These are phyloP conservation scores for Philypnodon macrostomus DNA, from an alignment of 2,797 vertebrate species.

Conservation along the genomic window DNA sequence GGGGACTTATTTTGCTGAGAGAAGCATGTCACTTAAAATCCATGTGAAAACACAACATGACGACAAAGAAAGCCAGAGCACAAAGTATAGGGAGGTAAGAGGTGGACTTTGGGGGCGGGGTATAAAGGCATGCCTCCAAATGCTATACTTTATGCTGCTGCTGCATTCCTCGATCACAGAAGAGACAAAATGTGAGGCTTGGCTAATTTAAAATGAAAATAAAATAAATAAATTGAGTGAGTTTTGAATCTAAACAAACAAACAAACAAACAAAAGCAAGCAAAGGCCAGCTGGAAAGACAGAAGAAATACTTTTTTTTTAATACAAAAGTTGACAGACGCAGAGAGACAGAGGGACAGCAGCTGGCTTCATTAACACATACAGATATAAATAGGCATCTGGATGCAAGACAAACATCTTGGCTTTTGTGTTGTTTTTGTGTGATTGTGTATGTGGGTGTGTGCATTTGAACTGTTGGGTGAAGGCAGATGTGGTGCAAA, in stretches of 20 bases:
- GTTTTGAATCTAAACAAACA: slow-evolving; percentile 20
- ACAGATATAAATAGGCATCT: slow-evolving; percentile 81
- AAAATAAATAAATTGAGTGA: slow-evolving; percentile 4
- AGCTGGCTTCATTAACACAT: slow-evolving; percentile 88
- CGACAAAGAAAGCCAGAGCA: slow-evolving; percentile 66
- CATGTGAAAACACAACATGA: slow-evolving; percentile 74
- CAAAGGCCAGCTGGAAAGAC: slow-evolving; percentile 84
- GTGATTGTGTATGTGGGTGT: slow-evolving; percentile 8
- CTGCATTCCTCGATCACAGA: slow-evolving; percentile 88
- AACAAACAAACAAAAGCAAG: slow-evolving; percentile 64
- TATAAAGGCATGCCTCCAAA: slow-evolving; percentile 60
- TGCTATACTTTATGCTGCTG: slow-evolving; percentile 87
- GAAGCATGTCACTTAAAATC: slow-evolving; percentile 46
- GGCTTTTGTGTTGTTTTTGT: slow-evolving; percentile 22
- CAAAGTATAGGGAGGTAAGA: slow-evolving; percentile 86
- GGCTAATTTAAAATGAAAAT: slow-evolving; percentile 28
- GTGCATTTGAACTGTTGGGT: slow-evolving; percentile 8
- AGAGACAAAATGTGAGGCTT: slow-evolving; percentile 45
- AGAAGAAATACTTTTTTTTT: no score
- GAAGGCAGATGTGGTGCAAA: background rate
- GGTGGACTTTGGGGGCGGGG: slow-evolving; percentile 15
- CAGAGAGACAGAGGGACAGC: slow-evolving; percentile 40
- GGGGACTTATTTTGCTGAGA: slow-evolving; percentile 5
- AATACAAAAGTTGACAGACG: background rate
- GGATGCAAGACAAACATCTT: slow-evolving; percentile 90